Evolutionary conservation across 2,888 invertebrate genomes (phyloP), one percentile per base, ranked within the genome.

Genomic region (Tridacna gigas): DNA sequence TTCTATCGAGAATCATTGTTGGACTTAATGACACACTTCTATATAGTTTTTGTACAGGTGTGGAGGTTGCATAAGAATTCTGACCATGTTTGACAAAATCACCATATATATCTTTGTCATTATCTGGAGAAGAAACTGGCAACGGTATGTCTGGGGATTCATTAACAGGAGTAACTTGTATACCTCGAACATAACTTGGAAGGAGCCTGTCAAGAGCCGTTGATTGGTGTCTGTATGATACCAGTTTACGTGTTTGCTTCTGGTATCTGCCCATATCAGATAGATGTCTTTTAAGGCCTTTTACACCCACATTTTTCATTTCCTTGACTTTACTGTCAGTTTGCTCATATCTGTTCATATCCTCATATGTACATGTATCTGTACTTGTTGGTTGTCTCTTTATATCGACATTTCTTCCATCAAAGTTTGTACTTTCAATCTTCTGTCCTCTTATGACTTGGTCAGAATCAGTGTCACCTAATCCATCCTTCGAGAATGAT

Each of bases 91-190:
- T 51, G 2, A 25, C 3, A 51, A 51, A 26, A 12, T 25, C 51
- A 25, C 22, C 51, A 11, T 22, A 48, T n/a, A 25, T 5, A 15
- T 51, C 71, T 20, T 71, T 20, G 3, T 26, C 51, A 13, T 25
- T 71, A n/a, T 51, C 71, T 25, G 51, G 5, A 26, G 71, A 51
- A n/a, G 71, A 71, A 22, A 71, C 71, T 51, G 71, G 51, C 26
- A 71, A 25, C 11, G 71, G 51, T 25, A 71, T 51, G 28, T 71
- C 71, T 9, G 48, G 47, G 1, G 47, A 15, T 71, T 71, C 71
- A 71, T 71, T 51, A 3, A 71, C 71, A 51, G 71, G 71, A 15
- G 71, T 71, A 22, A 71, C 71, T 26, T 71, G 71, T 13, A 71
- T 71, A 25, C 25, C 71, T 25, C 71, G n/a, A n/a, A 51, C 48